phyloP scores from a whole-genome alignment of 1,140 invertebrate species.

The Macrobrachium rosenbergii region DNA sequence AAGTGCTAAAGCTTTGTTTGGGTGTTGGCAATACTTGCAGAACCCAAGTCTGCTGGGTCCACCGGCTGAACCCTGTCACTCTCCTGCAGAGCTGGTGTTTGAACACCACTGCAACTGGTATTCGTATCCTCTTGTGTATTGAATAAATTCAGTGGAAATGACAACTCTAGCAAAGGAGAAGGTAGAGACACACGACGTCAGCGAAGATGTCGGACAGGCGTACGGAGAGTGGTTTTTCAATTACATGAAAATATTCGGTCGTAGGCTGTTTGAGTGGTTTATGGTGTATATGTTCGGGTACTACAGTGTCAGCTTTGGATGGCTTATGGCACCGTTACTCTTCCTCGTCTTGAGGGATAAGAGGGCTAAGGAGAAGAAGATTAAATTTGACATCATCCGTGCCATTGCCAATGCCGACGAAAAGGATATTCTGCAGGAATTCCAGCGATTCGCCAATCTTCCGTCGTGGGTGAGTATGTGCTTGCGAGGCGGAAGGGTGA shows the following conservation, averaged over 20 bases:
- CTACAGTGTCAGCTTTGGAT: conserved; percentile 87
- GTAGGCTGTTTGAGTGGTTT: conserved; percentile 59
- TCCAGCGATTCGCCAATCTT: conserved; percentile 83
- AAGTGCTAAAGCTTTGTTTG: no score
- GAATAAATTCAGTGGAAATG: neutral
- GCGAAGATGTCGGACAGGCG: conserved; percentile 50
- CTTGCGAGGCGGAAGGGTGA: neutral
- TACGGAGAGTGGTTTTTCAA: conserved; percentile 59
- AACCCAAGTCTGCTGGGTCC: neutral
- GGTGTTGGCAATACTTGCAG: neutral
- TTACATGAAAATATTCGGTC: conserved; percentile 63
- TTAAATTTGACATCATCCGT: conserved; percentile 84
- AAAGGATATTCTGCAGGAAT: conserved; percentile 85
- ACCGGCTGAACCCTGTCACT: no score
- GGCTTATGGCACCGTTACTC: conserved; percentile 87
- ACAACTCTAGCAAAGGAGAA: conserved; percentile 19
- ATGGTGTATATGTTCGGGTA: conserved; percentile 83
- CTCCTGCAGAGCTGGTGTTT: neutral
- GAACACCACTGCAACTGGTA: neutral
- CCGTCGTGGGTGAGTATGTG: conserved; percentile 85
- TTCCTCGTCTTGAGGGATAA: conserved; percentile 85
- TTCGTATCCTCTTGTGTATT: no score
- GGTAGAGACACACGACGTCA: conserved; percentile 52
- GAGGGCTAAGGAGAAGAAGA: conserved; percentile 81
- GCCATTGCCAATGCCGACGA: conserved; percentile 83